Conservation (phyloP, 2,888 invertebrate genomes). For the Calameuta filiformis region DNA sequence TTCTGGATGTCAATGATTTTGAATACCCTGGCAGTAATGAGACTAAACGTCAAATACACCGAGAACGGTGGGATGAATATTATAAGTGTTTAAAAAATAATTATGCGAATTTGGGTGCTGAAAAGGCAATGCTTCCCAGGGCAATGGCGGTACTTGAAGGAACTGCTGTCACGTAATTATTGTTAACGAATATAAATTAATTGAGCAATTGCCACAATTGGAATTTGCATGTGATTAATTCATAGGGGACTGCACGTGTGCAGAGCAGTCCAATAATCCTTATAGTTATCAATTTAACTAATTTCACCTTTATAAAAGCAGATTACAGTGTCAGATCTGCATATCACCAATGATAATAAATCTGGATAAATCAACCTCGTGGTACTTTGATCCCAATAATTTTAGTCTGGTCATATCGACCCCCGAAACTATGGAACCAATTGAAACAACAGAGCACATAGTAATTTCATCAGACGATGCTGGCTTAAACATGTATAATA, state of each 20-base stretch:
- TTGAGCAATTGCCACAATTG: neutral
- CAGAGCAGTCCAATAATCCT: neutral
- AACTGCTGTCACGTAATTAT: slow-evolving; percentile 62
- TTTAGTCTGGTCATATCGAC: slow-evolving; percentile 38
- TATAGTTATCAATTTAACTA: neutral
- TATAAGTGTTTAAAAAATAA: slow-evolving; percentile 67
- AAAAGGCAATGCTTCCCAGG: slow-evolving; percentile 60
- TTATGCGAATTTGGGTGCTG: slow-evolving; percentile 55
- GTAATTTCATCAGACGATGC: slow-evolving; percentile 65
- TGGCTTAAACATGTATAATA: slow-evolving; percentile 69
- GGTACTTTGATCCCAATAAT: slow-evolving; percentile 63
- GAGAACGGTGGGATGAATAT: slow-evolving; percentile 69
- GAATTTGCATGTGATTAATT: neutral
- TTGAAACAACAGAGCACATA: slow-evolving; percentile 65
- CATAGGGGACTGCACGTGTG: neutral
- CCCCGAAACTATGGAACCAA: slow-evolving; percentile 40
- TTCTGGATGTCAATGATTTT: slow-evolving; percentile 48
- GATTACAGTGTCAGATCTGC: slow-evolving; percentile 69
- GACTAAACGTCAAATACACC: slow-evolving; percentile 59
- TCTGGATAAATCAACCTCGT: slow-evolving; percentile 62
- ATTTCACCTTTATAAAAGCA: neutral
- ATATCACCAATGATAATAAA: slow-evolving; percentile 67
- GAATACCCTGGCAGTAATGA: slow-evolving; percentile 67
- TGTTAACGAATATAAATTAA: neutral
- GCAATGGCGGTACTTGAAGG: slow-evolving; percentile 66